These are phyloP conservation scores for Lacerta bilineata DNA, from an alignment of 2,797 vertebrate species.

Conservation along the genomic window DNA sequence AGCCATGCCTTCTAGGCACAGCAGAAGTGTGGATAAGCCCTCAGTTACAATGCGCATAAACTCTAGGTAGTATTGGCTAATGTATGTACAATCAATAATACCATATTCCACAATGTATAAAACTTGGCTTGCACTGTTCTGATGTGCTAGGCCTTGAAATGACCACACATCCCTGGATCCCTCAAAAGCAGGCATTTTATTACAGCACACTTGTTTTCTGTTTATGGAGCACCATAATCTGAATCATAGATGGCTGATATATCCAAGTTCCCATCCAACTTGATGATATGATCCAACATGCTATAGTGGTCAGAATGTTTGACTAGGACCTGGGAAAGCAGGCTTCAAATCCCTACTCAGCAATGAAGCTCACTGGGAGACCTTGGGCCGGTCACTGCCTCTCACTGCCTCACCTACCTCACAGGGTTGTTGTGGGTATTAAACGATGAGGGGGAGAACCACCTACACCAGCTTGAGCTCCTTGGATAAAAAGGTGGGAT, in stretches of 20 bases:
- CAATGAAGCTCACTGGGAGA: too few relatives aligned
- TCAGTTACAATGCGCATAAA: not conserved
- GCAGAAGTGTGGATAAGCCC: too few relatives aligned
- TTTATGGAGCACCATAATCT: not conserved
- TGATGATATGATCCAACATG: not conserved
- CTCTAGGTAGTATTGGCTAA: not conserved
- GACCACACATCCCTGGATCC: not conserved
- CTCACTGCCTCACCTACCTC: too few relatives aligned
- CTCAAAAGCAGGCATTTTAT: not conserved
- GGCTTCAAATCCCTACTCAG: too few relatives aligned
- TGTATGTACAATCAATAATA: not conserved
- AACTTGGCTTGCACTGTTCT: not conserved
- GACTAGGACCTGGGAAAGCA: too few relatives aligned
- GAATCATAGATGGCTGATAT: not conserved
- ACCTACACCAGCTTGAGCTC: too few relatives aligned
- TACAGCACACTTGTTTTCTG: not conserved
- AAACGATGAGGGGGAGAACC: too few relatives aligned
- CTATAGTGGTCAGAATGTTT: too few relatives aligned
- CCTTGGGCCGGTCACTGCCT: too few relatives aligned
- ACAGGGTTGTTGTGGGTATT: too few relatives aligned
- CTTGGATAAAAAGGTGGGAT: too few relatives aligned
- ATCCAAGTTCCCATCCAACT: constrained; percentile 27
- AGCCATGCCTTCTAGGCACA: too few relatives aligned
- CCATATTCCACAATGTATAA: not conserved
- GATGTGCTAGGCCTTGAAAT: not conserved